Evolutionary conservation across 2,113 vertebrate genomes (phyloP).

Genomic region (Myotis yumanensis): DNA sequence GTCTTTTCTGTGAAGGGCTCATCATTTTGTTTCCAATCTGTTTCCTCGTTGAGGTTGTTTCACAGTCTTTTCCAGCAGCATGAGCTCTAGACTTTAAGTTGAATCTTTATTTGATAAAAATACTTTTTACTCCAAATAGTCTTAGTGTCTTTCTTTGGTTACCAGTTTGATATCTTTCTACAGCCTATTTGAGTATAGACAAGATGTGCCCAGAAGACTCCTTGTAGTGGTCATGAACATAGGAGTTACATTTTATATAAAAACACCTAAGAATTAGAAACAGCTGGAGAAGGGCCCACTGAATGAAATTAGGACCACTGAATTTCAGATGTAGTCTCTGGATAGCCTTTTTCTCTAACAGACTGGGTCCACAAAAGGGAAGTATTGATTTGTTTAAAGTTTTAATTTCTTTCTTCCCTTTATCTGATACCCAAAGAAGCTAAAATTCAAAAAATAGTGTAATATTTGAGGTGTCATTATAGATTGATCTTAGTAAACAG

Average conservation of each 20-base stretch:
- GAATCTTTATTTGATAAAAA: constrained; percentile 23
- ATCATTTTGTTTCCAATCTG: not conserved
- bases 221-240: not conserved
- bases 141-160: not conserved
- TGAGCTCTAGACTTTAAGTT: not conserved
- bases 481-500: not conserved
- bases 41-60: not conserved
- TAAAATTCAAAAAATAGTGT: not conserved
- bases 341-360: not conserved
- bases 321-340: not conserved
- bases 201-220: not conserved
- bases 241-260: not conserved
- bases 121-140: not conserved
- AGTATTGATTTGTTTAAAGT: not conserved
- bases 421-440: not conserved
- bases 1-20: not conserved
- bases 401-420: not conserved
- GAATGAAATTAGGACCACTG: not conserved
- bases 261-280: constrained; percentile 30
- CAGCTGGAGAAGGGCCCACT: not conserved
- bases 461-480: not conserved
- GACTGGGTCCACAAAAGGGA: not conserved
- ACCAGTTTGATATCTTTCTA: not conserved
- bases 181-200: not conserved
- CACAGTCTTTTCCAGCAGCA: not conserved